Evolutionary conservation across 2,113 vertebrate genomes (phyloP), one percentile per base, ranked within the genome.

Genomic region (Dromaius novaehollandiae): DNA sequence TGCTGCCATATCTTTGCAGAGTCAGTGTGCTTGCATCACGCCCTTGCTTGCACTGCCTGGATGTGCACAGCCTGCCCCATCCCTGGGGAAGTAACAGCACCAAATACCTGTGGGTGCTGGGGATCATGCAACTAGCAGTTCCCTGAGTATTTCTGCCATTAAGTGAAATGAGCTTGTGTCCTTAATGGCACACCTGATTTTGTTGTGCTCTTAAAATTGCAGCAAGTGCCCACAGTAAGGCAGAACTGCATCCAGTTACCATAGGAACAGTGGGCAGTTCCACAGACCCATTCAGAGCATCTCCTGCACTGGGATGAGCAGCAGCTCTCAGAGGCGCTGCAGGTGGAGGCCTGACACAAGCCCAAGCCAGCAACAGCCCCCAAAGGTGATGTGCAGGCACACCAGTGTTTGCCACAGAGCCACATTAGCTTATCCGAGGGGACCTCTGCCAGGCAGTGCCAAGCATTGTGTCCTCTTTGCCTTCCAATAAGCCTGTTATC

Each of bases 201-300:
- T 82, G 71, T 38, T 55, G 81, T 77, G 95, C 5, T 86, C 69
- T 86, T 90, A 90, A 70, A 86, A 32, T 60, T 66, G 94, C 92
- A 95, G 83, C 92, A 64, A 76, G 92, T 82, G 95, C 94, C 97
- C 85, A 51, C 75, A 85, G 85, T 82, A 65, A 61, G 28, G 50
- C 86, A 93, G 93, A 87, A 20, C 94, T 76, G 88, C 94, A 94
- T 92, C 89, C 91, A 30, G 94, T 98, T 97, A 82, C 98, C 95
- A 98, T 97, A 90, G 98, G 93, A 98, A 96, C 97, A 18, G 70
- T 34, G 82, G 87, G 93, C 93, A 86, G 86, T 96, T 95, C 89
- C 94, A 91, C 93, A 79, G 94, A 74, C 94, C 9, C 76, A 91
- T 85, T 95, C 90, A 55, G 94, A 94, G 78, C 50, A 10, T 6